Percentiles rank a stretch among this genome's conserved stretches.
Conservation (phyloP, 2,113 vertebrate genomes). For the Pyxicephalus adspersus region DNA sequence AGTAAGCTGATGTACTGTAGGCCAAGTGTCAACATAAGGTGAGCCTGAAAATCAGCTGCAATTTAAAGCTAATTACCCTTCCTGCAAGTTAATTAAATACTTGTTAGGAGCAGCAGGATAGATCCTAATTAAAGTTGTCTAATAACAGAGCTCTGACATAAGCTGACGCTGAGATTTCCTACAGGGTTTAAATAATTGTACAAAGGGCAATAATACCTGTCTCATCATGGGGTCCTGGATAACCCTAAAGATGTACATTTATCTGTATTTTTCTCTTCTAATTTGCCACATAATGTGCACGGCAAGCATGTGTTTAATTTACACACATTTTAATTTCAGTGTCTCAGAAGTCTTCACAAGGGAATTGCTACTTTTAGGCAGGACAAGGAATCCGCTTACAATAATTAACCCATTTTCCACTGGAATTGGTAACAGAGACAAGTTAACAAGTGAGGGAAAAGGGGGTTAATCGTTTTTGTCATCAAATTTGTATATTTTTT, state of each 20-base stretch:
- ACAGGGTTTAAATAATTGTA: conserved; percentile 76
- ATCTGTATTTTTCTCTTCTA: conserved; percentile 65
- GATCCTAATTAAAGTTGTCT: conserved; percentile 88
- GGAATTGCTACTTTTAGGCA: conserved; percentile 52
- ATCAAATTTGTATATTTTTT: not conserved
- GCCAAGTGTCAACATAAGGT: conserved; percentile 84
- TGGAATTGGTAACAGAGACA: conserved; percentile 9
- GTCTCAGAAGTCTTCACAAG: conserved; percentile 60
- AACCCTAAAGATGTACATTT: conserved; percentile 65
- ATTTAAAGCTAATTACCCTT: conserved; percentile 86
- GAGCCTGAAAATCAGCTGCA: conserved; percentile 76
- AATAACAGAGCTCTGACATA: conserved; percentile 83
- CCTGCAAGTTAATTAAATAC: conserved; percentile 88
- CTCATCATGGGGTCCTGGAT: conserved; percentile 67
- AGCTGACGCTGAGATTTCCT: conserved; percentile 80
- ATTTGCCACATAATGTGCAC: conserved; percentile 71
- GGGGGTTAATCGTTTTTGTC: not conserved
- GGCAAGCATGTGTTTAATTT: conserved; percentile 72
- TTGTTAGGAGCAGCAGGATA: conserved; percentile 85
- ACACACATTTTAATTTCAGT: conserved; percentile 67
- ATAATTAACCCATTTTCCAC: conserved; percentile 13
- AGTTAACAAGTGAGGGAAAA: conserved; percentile 2
- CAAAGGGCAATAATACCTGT: conserved; percentile 76
- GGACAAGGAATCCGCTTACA: conserved; percentile 20
- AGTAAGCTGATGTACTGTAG: conserved; percentile 65